A percentile compares a stretch with the other conserved stretches of the same genome.
Conservation (phyloP, 1,140 invertebrate species). For the Amphibalanus amphitrite region DNA sequence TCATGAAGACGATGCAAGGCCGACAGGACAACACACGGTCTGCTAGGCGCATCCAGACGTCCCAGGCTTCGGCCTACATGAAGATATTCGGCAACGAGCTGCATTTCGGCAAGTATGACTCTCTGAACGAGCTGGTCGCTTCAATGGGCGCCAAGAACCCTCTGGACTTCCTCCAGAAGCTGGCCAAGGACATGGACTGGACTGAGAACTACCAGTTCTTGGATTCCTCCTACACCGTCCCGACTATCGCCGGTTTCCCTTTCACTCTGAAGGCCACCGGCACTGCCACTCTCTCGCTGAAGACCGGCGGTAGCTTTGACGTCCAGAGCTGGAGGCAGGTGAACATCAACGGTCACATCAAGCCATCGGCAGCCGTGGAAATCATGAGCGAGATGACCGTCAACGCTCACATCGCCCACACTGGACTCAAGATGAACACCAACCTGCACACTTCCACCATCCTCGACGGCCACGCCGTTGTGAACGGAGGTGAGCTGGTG, state of each 20-base stretch:
- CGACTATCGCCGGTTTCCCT: not conserved
- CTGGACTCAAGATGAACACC: not conserved
- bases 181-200: constrained; percentile 5
- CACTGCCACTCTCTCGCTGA: not conserved
- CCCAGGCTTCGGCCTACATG: constrained; percentile 23
- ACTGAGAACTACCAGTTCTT: not conserved
- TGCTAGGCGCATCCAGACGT: constrained; percentile 17
- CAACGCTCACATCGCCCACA: not conserved
- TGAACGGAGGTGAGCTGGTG: not conserved
- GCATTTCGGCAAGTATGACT: constrained; percentile 22
- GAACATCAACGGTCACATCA: not conserved
- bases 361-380: not conserved
- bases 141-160: constrained; percentile 8
- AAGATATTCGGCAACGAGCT: constrained; percentile 40
- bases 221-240: not conserved
- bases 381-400: not conserved
- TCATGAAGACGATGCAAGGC: constrained; percentile 31
- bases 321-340: not conserved
- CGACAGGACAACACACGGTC: constrained; percentile 18
- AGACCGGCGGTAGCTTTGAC: not conserved
- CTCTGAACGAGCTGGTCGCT: constrained; percentile 13
- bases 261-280: not conserved
- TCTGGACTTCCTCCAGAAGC: constrained; percentile 13
- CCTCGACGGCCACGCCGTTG: not conserved
- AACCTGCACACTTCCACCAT: not conserved